phyloP scores from a whole-genome alignment of 2,888 invertebrate species.

The Gasteruption jaculator region DNA sequence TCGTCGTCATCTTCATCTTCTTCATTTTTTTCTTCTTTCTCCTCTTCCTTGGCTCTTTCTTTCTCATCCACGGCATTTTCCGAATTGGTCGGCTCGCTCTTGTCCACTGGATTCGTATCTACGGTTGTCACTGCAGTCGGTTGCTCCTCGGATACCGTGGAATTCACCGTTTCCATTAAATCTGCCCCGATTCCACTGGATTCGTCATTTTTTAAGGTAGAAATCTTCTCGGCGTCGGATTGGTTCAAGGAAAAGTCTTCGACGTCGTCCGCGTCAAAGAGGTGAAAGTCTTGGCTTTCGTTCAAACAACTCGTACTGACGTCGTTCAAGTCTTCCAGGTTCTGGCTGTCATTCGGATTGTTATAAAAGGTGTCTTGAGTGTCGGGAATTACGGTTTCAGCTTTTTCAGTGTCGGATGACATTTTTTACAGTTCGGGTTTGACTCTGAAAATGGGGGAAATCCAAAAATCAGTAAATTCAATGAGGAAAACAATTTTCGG shows the following conservation, averaged over 20 bases:
- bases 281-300: conserved; percentile 38
- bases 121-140: no score
- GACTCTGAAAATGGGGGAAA: no score
- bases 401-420: conserved; percentile 29
- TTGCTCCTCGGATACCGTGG: no score
- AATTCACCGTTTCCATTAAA: no score
- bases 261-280: conserved; percentile 28
- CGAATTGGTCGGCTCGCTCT: background rate
- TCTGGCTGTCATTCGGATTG: conserved; percentile 4
- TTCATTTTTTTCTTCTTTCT: background rate
- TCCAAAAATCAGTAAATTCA: no score
- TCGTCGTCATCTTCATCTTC: background rate
- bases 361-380: conserved; percentile 21
- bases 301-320: conserved; percentile 10
- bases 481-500: no score
- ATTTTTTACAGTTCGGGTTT: no score
- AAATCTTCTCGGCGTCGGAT: background rate
- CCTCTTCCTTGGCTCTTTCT: no score
- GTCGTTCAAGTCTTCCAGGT: background rate
- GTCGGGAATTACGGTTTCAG: conserved; percentile 20
- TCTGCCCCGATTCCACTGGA: no score
- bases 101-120: conserved; percentile 9
- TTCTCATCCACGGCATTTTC: no score
- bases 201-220: no score
- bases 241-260: conserved; percentile 9